Evolutionary conservation across 1,140 invertebrate species (phyloP).

Genomic region (Eubasilissa regina): DNA sequence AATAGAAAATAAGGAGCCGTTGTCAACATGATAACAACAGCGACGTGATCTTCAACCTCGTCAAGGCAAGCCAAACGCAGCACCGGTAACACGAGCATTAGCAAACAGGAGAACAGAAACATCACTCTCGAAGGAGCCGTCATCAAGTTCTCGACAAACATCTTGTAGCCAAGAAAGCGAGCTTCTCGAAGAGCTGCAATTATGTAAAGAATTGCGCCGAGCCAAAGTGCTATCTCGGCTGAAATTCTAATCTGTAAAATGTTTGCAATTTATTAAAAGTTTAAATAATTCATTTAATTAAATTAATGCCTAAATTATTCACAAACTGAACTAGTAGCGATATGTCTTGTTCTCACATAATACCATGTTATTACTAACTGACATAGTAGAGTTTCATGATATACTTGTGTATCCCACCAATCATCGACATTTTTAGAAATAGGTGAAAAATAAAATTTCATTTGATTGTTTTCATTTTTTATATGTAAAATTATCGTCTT

Average conservation of each 20-base stretch:
- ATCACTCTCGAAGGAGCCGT: slow-evolving; percentile 81
- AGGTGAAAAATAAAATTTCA: no score
- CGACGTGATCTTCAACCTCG: slow-evolving; percentile 91
- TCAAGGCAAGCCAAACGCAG: slow-evolving; percentile 87
- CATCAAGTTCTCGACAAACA: slow-evolving; percentile 94
- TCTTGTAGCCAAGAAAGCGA: slow-evolving; percentile 86
- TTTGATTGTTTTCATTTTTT: no score
- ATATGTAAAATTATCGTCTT: no score
- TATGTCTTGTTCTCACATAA: no score
- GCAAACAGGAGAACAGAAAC: slow-evolving; percentile 93
- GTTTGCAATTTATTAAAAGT: not conserved
- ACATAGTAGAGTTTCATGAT: no score
- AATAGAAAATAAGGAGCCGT: slow-evolving; percentile 98
- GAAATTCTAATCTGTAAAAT: slow-evolving; percentile 69
- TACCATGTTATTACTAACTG: no score
- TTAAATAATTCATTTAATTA: not conserved
- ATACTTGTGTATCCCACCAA: no score
- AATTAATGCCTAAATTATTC: not conserved
- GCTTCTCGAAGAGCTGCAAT: slow-evolving; percentile 85
- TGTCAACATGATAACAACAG: slow-evolving; percentile 94
- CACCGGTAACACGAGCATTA: slow-evolving; percentile 88
- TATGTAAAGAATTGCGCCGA: slow-evolving; percentile 88
- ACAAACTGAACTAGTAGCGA: no score
- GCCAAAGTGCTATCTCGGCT: slow-evolving; percentile 80
- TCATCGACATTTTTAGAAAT: no score